Evolutionary conservation across 2,797 vertebrate species (phyloP), one percentile per base, ranked within the genome.

Genomic region (Halcyon badia): DNA sequence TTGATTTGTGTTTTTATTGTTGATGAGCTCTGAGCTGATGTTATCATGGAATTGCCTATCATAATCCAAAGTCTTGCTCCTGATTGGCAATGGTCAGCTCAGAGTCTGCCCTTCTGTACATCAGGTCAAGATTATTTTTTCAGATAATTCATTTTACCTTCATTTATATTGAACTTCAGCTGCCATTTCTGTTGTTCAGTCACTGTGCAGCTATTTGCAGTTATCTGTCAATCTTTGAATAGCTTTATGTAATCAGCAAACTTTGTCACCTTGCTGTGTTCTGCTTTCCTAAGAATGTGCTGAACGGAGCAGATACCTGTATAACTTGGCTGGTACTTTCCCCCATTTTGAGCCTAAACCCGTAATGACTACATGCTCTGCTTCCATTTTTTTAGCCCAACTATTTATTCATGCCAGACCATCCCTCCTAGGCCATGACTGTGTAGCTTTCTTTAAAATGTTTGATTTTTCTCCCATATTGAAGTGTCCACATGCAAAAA

Each of bases 111-210:
- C 2, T 77, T 79, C 42, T 44, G 25, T 73, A 24, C 7, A 16
- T 46, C 8, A 30, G 9, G 42, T 70, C n/a, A 66, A 51, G 13
- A 33, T 62, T 51, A 25, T 70, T 76, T 87, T 46, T 89, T 87
- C 1, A 1, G 15, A 8, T 60, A 25, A 9, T 2, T 56, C 0
- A 0, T 79, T 90, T 66, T 85, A 4, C 37, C 12, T 64, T 91
- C 14, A 42, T 0, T 0, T 78, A 4, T 68, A 4, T n/a, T 77
- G 42, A 82, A 68, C 19, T 51, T 84, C 9, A 16, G 71, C 25
- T 75, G 13, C 20, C 4, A 2, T 24, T 79, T 84, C 33, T 70
- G 26, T 57, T 48, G 20, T 62, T 37, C 16, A 11, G 35, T 83
- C 16, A 31, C 5, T 84, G 52, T 76, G 48, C 35, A 87, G 71